Base-by-base conservation (phyloP, 2,113 vertebrate species). In the Oryzias celebensis region DNA sequence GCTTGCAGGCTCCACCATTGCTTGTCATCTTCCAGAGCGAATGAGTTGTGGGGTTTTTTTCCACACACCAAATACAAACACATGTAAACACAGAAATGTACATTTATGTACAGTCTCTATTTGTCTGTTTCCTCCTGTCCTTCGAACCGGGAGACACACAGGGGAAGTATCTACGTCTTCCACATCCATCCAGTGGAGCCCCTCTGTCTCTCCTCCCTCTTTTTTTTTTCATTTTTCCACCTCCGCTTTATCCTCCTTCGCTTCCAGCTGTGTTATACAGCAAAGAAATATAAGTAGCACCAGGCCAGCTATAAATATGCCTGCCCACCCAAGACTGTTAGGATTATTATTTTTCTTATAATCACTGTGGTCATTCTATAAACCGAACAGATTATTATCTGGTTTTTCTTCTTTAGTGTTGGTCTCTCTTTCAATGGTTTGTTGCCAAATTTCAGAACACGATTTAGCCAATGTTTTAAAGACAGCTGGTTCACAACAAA, bases 271-370 rank as follows among this genome's bases (percentile, higher is more conserved):
- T 85, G 85, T 82, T 78, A 82, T 75, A 78, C 80, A 81, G 77
- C 83, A 31, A 49, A 59, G 58, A 73, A 86, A 77, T 87, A 89
- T 86, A 87, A 88, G 85, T 81, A 86, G 81, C 81, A 78, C 47
- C 84, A 83, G 81, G 62, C 65, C 14, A 14, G 77, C 83, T 88
- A 90, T 87, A 87, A 89, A 91, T 90, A 88, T 82, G 73, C 28
- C 62, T 88, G 87, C 86, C 90, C 84, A 87, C 89, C 87, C 89
- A 89, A 70, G 84, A 87, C 81, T 86, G 86, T 86, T 89, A 86
- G 75, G 79, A 87, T 89, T 83, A 88, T 87, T 87, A 85, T 89
- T 88, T 88, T 85, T 81, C 80, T 88, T 88, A 77, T 85, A 85
- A 88, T 86, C 83, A 78, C 71, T 82, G 87, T 42, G 87, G 88